These are phyloP conservation scores for Orchesella flavescens DNA, from an alignment of 2,888 invertebrate species.

Conservation along the genomic window DNA sequence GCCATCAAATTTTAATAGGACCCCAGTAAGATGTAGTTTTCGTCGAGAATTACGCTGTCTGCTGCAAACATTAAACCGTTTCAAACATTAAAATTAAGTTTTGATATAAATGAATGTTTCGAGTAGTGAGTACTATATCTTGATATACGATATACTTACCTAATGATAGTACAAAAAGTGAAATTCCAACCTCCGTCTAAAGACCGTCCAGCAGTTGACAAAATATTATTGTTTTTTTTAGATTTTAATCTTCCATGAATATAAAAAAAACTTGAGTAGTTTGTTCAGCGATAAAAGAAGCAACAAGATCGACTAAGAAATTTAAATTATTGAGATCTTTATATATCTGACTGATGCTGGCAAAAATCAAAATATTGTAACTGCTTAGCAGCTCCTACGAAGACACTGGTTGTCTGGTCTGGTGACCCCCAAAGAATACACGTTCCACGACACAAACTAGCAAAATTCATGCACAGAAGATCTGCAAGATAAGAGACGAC, in stretches of 20 bases:
- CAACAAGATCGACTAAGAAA: background rate
- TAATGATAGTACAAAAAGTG: too few species aligned
- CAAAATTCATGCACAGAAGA: background rate
- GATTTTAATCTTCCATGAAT: too few species aligned
- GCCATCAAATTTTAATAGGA: constrained; percentile 52
- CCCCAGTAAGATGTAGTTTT: background rate
- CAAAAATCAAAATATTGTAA: constrained; percentile 1
- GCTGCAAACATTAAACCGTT: too few species aligned
- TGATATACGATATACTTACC: too few species aligned
- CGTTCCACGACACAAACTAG: constrained; percentile 3
- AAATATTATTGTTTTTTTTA: too few species aligned
- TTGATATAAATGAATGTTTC: too few species aligned
- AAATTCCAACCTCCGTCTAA: too few species aligned
- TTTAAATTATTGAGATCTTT: constrained; percentile 30
- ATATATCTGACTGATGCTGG: constrained; percentile 21
- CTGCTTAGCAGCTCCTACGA: constrained; percentile 23
- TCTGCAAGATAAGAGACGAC: background rate
- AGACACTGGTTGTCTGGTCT: constrained; percentile 55
- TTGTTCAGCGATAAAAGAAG: background rate
- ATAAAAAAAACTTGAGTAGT: background rate
- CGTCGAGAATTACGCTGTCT: background rate
- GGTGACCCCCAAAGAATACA: constrained; percentile 57
- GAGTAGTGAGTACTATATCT: too few species aligned
- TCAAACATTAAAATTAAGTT: background rate
- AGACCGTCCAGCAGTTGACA: too few species aligned